Evolutionary conservation across 2,113 vertebrate genomes (phyloP), one percentile per base, ranked within the genome.

Genomic region (Percina caprodes): DNA sequence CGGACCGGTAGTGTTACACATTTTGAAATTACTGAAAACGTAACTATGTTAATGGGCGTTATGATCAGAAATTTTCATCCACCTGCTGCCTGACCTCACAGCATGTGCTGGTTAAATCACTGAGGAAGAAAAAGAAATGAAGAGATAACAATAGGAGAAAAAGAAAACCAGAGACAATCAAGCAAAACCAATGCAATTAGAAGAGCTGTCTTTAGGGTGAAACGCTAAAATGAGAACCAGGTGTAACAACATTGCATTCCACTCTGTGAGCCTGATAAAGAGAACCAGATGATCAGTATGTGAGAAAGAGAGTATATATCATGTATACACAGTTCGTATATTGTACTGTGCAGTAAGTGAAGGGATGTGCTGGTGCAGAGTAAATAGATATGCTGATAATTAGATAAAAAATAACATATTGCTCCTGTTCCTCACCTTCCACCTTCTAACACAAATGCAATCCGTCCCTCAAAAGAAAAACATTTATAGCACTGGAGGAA

Each of bases 231-330:
- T 86, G 54, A 89, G 51, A 83, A 86, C 61, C 89, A 92, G 84
- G 35, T 74, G 21, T 12, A 67, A 45, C 66, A 68, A 77, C 67
- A 66, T 82, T 78, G 81, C 91, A 88, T 90, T 90, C 91, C 79
- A 15, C 66, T 42, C 72, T 75, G 26, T 70, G 76, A 79, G 63
- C 71, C 69, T 14, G 66, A 86, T 90, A 91, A 92, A 86, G 21
- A 84, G 77, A 91, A 91, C 69, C 92, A 93, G 87, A 92, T 92
- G 90, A 90, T 58, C 48, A 69, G 30, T 67, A 12, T 52, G 24
- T 12, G 23, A 51, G 11, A 56, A 42, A 42, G 46, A 35, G 33
- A 19, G 46, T 9, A 14, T 69, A 23, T 24, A 45, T 59, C 42
- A n/a, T 49, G 5, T 74, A 30, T 39, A 46, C 14, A 48, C 14